A percentile compares a stretch with the other conserved stretches of the same genome.
Conservation (phyloP, 2,888 invertebrate genomes). For the Amphipoea oculea region DNA sequence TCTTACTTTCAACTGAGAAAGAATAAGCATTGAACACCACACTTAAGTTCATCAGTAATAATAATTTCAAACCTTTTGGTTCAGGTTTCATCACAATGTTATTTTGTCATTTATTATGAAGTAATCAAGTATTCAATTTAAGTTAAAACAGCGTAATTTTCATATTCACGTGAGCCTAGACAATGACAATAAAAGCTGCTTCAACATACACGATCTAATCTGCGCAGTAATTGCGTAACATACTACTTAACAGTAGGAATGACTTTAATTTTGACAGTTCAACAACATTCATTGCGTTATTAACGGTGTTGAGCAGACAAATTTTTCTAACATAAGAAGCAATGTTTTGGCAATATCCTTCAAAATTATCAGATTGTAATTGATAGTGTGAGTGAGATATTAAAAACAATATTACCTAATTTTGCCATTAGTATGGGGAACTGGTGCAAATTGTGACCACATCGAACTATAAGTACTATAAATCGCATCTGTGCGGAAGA, state of each 20-base stretch:
- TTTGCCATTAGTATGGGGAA: not conserved
- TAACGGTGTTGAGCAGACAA: not conserved
- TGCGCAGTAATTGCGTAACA: not conserved
- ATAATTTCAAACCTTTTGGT: not conserved
- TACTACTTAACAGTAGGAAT: not conserved
- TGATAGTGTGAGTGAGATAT: not conserved
- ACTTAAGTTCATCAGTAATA: not conserved
- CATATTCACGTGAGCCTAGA: not conserved
- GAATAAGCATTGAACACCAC: not conserved
- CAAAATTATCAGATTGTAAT: not conserved
- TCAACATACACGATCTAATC: not conserved
- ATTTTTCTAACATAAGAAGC: not conserved
- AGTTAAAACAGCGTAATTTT: not conserved
- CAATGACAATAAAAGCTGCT: not conserved
- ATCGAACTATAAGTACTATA: not conserved
- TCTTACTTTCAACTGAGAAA: not conserved
- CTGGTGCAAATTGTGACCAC: not conserved
- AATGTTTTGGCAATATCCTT: not conserved
- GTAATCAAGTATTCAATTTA: not conserved
- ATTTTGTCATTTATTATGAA: constrained; percentile 3
- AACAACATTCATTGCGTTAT: not conserved
- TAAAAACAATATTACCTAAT: not conserved
- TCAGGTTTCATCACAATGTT: not conserved
- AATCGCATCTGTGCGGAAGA: constrained; percentile 31
- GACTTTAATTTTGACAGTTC: not conserved